Conservation (phyloP, 2,888 invertebrate genomes). For the Eremobia ochroleuca region DNA sequence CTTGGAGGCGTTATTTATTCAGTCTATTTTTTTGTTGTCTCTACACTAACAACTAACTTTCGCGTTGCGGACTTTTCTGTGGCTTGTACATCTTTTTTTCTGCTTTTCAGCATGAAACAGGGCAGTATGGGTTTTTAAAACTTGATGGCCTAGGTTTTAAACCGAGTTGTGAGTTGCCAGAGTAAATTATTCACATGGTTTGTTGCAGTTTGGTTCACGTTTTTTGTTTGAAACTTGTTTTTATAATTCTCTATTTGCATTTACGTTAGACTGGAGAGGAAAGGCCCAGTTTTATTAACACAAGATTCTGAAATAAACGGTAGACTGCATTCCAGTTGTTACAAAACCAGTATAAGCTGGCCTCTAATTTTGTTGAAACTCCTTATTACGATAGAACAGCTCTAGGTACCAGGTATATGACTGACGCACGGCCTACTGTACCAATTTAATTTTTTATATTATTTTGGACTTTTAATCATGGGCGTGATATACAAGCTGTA, state of each 20-base stretch:
- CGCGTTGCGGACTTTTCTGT: slow-evolving; percentile 51
- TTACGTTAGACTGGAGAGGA: background rate
- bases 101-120: slow-evolving; percentile 31
- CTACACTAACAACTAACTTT: slow-evolving; percentile 63
- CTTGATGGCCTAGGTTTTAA: slow-evolving; percentile 40
- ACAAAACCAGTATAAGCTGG: background rate
- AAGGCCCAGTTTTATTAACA: background rate
- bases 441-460: too few relatives aligned
- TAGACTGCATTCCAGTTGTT: background rate
- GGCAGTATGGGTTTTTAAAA: slow-evolving; percentile 26
- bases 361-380: background rate
- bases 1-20: slow-evolving; percentile 62
- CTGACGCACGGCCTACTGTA: too few relatives aligned
- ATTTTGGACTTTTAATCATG: too few relatives aligned
- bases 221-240: slow-evolving; percentile 23
- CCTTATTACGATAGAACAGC: background rate
- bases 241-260: slow-evolving; percentile 5
- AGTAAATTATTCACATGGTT: slow-evolving; percentile 43
- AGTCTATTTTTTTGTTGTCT: slow-evolving; percentile 54
- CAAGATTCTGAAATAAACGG: background rate
- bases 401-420: too few relatives aligned
- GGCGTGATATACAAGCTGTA: too few relatives aligned
- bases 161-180: slow-evolving; percentile 42
- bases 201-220: slow-evolving; percentile 7
- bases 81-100: slow-evolving; percentile 38